Evolutionary conservation across 2,113 vertebrate species (phyloP), one percentile per base, ranked within the genome.

Genomic region (Xiphophorus hellerii): DNA sequence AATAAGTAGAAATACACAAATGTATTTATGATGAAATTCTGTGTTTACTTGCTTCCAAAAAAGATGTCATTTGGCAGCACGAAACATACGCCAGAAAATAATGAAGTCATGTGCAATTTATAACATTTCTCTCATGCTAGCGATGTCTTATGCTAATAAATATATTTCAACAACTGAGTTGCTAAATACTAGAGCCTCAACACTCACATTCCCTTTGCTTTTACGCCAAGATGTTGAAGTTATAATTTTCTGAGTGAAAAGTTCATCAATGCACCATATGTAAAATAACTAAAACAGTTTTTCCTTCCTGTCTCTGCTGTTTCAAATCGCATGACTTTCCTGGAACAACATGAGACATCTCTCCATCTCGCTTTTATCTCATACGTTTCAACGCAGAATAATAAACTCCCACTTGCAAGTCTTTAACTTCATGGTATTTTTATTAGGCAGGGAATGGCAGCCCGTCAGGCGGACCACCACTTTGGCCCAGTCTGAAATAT

Each of bases 51-150:
- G 1, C 15, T 72, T n/a, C 29, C 42, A 6, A 31, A 65, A 51
- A 54, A 51, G 73, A 27, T 11, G 28, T 72, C 72, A 11, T 71
- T 75, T 66, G 76, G 35, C 35, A 37, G 35, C 35, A 37, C 35
- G 2, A 37, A 37, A 10, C 9, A 11, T 37, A 27, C 74, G 72
- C 31, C 35, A 62, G 31, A 29, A 76, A 62, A 72, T 37, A 60
- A 66, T 69, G 66, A 33, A 6, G 20, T 12, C 27, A 60, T 66
- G 42, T 69, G 69, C 72, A 82, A 83, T 88, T 69, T 74, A 70
- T 84, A n/a, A 69, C 66, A 37, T 69, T 58, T 80, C 51, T 71
- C 51, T 29, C 54, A 20, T 62, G 76, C 80, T 67, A 76, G 76
- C 66, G 74, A 72, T 72, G 39, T 22, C 31, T 70, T 69, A 31